phyloP scores from a whole-genome alignment of 2,113 vertebrate genomes.

The Oncorhynchus keta region DNA sequence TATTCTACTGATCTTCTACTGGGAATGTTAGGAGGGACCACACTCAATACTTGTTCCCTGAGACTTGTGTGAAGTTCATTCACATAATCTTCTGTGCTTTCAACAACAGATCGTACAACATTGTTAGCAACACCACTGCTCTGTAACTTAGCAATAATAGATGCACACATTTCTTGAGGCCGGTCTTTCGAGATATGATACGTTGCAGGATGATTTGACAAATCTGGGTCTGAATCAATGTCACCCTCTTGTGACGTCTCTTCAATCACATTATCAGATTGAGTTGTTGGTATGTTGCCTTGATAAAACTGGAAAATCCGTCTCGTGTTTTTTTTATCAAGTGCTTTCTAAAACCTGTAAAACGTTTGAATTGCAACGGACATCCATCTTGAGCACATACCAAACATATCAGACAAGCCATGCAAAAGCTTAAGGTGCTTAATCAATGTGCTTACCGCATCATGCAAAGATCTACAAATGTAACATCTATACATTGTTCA shows the following conservation, averaged over 20 bases:
- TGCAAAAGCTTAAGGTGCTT: no score
- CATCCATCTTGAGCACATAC: no score
- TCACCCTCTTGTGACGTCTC: background rate
- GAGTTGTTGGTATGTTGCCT: background rate
- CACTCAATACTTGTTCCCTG: background rate
- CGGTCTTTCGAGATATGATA: background rate
- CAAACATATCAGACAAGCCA: no score
- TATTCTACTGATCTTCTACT: slow-evolving; percentile 12
- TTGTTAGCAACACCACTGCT: slow-evolving; percentile 21
- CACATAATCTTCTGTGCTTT: slow-evolving; percentile 13
- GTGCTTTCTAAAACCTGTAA: slow-evolving; percentile 12
- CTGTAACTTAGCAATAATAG: slow-evolving; percentile 18
- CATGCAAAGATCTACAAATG: no score
- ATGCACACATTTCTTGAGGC: slow-evolving; percentile 1
- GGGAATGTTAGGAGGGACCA: background rate
- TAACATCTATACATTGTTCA: no score
- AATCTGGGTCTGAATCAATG: background rate
- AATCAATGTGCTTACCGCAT: no score
- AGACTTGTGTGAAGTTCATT: slow-evolving; percentile 4
- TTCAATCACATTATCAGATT: background rate
- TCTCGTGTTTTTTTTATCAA: background rate
- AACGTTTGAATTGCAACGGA: background rate
- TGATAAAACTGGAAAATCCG: background rate
- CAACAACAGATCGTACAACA: slow-evolving; percentile 8
- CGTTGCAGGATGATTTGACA: background rate